Percentiles rank a stretch among this genome's conserved stretches.
Conservation (phyloP, 2,113 vertebrate genomes). For the Leptodactylus fuscus region DNA sequence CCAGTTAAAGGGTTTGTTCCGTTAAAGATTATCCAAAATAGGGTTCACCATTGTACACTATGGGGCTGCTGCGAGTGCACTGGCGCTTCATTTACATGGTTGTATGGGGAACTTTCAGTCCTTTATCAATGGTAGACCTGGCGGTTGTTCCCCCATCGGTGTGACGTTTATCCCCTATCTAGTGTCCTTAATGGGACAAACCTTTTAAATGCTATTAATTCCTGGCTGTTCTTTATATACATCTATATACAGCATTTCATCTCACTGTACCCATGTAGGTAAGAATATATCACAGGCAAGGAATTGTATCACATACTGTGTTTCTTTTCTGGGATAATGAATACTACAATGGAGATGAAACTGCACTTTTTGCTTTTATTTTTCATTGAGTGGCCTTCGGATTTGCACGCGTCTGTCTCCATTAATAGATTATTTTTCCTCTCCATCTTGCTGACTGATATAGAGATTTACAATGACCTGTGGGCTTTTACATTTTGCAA, state of each 20-base stretch:
- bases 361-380: constrained; percentile 30
- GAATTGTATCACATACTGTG: background rate
- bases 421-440: constrained; percentile 65
- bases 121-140: too few species aligned
- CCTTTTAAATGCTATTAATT: background rate
- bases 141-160: too few species aligned
- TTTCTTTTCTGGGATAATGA: background rate
- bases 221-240: background rate
- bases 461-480: constrained; percentile 73
- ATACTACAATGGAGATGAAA: background rate
- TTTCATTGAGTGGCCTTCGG: constrained; percentile 58
- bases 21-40: too few species aligned
- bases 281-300: constrained; percentile 7
- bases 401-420: constrained; percentile 60
- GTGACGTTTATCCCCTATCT: too few species aligned
- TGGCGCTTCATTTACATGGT: too few species aligned
- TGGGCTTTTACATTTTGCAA: constrained; percentile 69
- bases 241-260: background rate
- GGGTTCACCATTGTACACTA: too few species aligned
- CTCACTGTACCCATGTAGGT: too few species aligned
- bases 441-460: constrained; percentile 64
- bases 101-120: too few species aligned
- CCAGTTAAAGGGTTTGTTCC: too few species aligned
- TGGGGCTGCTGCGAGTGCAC: too few species aligned
- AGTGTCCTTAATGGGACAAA: too few species aligned